A percentile compares a stretch with the other conserved stretches of the same genome.
Conservation (phyloP, 2,888 invertebrate species). For the Amiota minor region DNA sequence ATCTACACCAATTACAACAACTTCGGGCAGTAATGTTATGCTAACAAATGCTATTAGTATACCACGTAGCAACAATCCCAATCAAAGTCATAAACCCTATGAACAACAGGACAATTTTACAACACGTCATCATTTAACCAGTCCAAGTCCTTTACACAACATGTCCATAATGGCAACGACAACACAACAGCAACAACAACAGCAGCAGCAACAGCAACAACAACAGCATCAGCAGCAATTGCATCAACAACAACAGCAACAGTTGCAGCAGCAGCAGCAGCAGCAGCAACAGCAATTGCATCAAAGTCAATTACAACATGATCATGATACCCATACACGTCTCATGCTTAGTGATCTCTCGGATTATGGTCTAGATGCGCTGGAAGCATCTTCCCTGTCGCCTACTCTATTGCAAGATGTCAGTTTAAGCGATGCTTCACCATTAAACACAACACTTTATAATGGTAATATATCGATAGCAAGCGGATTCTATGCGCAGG, state of each 20-base stretch:
- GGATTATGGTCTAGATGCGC: constrained; percentile 71
- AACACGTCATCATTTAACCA: constrained; percentile 50
- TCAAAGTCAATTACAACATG: constrained; percentile 47
- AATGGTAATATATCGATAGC: constrained; percentile 50
- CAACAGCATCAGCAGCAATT: constrained; percentile 51
- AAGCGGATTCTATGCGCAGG: constrained; percentile 58
- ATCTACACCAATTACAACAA: constrained; percentile 40
- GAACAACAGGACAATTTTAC: constrained; percentile 53
- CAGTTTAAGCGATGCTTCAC: constrained; percentile 67
- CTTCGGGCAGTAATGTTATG: constrained; percentile 66
- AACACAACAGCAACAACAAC: constrained; percentile 61
- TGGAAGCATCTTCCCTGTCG: constrained; percentile 71
- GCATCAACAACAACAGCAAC: constrained; percentile 41
- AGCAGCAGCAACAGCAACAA: constrained; percentile 47
- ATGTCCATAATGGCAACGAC: constrained; percentile 51
- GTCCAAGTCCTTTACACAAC: constrained; percentile 55
- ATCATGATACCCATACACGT: constrained; percentile 18
- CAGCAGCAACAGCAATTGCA: constrained; percentile 43
- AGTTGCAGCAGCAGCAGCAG: constrained; percentile 60
- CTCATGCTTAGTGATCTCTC: constrained; percentile 68
- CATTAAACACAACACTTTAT: constrained; percentile 57
- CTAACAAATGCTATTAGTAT: constrained; percentile 71
- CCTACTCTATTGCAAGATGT: constrained; percentile 72
- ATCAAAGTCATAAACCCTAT: constrained; percentile 66
- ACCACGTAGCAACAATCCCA: constrained; percentile 71